Evolutionary conservation across 2,113 vertebrate species (phyloP).

Genomic region (Mixornis gularis): DNA sequence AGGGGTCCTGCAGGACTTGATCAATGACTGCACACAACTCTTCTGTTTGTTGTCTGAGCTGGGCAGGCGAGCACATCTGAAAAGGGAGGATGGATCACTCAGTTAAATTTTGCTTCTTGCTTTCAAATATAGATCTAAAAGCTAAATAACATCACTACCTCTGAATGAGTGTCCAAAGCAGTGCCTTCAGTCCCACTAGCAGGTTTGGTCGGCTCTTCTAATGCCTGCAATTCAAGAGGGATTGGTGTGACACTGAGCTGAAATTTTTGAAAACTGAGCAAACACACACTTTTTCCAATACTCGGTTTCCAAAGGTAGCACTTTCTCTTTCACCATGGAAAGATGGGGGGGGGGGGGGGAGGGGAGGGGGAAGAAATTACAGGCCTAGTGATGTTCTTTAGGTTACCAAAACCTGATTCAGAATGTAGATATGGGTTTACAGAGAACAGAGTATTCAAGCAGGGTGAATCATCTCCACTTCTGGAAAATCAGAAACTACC

Average conservation of each 20-base stretch:
- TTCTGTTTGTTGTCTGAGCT: conserved; percentile 88
- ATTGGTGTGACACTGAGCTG: neutral
- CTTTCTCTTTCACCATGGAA: neutral
- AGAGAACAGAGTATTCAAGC: neutral
- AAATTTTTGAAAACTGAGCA: neutral
- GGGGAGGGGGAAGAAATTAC: no score
- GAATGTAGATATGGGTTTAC: neutral
- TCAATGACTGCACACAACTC: conserved; percentile 91
- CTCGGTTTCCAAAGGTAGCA: neutral
- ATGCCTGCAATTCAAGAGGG: conserved; percentile 70
- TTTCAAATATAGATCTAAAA: neutral
- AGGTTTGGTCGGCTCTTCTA: conserved; percentile 72
- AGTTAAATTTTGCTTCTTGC: neutral
- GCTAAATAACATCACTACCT: conserved; percentile 65
- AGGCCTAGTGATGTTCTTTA: neutral
- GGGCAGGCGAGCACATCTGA: conserved; percentile 88
- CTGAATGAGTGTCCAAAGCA: conserved; percentile 71
- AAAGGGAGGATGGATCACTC: conserved; percentile 27
- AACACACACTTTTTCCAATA: neutral
- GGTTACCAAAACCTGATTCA: neutral
- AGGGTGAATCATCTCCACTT: neutral
- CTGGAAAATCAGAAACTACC: neutral
- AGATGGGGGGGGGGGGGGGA: no score
- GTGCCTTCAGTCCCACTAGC: conserved; percentile 22
- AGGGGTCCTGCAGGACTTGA: conserved; percentile 82